Percentiles rank a stretch among this genome's conserved stretches.
phyloP scores from a whole-genome alignment of 2,797 vertebrate species.

The Avahi laniger region DNA sequence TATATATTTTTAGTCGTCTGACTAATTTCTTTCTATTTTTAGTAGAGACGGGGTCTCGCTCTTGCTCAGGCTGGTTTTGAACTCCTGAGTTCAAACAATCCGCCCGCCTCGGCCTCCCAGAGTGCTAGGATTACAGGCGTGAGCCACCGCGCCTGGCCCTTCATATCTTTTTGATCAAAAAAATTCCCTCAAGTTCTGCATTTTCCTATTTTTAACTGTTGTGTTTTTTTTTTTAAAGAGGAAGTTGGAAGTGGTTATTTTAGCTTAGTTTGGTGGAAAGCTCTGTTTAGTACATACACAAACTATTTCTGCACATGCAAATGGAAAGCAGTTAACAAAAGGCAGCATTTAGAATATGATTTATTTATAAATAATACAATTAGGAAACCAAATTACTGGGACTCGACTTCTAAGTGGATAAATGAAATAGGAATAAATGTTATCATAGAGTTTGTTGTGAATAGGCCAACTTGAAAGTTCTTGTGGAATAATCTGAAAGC shows the following conservation, averaged over 20 bases:
- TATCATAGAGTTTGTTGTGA: neutral
- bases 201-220: neutral
- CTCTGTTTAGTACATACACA: neutral
- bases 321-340: constrained; percentile 6
- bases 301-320: neutral
- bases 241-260: neutral
- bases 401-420: neutral
- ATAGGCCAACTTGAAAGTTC: neutral
- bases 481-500: neutral
- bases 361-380: neutral
- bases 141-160: no score
- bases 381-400: neutral
- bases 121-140: no score
- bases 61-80: no score
- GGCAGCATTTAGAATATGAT: neutral
- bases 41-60: no score
- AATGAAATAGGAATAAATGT: neutral
- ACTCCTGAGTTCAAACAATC: no score
- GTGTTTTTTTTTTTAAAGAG: neutral
- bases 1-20: no score
- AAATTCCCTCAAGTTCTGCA: neutral
- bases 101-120: no score
- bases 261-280: neutral
- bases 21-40: no score
- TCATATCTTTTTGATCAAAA: neutral